Percentiles rank a stretch among this genome's conserved stretches.
phyloP scores from a whole-genome alignment of 2,797 vertebrate genomes.

The Coccyzus lansbergi region DNA sequence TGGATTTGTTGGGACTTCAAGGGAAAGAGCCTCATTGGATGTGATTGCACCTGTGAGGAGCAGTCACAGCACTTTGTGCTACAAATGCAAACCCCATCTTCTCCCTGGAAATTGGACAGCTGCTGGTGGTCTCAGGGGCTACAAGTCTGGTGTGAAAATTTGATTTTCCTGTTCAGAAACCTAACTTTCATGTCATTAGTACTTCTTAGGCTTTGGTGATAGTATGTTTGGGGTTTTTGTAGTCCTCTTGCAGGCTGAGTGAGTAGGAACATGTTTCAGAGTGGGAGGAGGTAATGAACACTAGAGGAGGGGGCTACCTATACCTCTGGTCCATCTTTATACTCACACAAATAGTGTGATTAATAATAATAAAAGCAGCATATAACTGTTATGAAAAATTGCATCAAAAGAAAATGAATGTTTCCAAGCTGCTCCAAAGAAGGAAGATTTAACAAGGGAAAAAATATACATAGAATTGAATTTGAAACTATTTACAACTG shows the following conservation, averaged over 20 bases:
- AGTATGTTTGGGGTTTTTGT: neutral
- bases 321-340: constrained; percentile 25
- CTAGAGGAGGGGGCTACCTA: neutral
- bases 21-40: neutral
- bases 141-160: neutral
- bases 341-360: constrained; percentile 24
- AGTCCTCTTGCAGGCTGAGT: neutral
- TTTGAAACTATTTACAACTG: constrained; percentile 32
- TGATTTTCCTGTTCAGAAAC: neutral
- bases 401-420: constrained; percentile 37
- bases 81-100: neutral
- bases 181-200: neutral
- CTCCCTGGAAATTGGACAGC: neutral
- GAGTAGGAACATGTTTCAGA: neutral
- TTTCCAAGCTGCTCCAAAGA: constrained; percentile 25
- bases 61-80: accelerated
- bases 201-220: neutral
- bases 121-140: neutral
- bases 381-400: constrained; percentile 58
- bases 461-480: neutral
- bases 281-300: neutral
- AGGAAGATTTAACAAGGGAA: constrained; percentile 15
- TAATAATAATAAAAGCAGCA: constrained; percentile 49
- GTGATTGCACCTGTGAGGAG: accelerated
- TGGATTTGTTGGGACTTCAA: neutral